phyloP scores from a whole-genome alignment of 2,797 vertebrate species.

The Philypnodon macrostomus region DNA sequence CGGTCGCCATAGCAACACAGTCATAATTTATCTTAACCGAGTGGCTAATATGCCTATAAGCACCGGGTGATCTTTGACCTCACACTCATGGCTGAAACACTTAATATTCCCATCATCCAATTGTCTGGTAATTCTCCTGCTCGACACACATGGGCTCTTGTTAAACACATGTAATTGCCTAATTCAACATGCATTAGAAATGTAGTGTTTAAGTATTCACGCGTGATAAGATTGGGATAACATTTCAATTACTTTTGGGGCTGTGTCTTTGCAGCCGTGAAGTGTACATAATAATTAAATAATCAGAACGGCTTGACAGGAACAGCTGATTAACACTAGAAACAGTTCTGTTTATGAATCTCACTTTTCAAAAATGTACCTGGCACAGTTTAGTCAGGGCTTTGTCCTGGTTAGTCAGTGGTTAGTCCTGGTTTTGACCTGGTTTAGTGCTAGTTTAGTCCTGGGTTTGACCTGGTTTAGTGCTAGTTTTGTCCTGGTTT shows the following conservation, averaged over 20 bases:
- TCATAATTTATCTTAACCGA: slow-evolving; percentile 76
- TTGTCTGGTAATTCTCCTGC: slow-evolving; percentile 59
- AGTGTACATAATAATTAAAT: slow-evolving; percentile 73
- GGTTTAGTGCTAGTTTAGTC: too few species aligned
- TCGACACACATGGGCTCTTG: slow-evolving; percentile 50
- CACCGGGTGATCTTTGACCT: slow-evolving; percentile 68
- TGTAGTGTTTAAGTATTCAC: slow-evolving; percentile 77
- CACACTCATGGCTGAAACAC: slow-evolving; percentile 66
- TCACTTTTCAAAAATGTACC: slow-evolving; percentile 17
- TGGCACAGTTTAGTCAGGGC: slow-evolving; percentile 15
- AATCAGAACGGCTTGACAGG: slow-evolving; percentile 57
- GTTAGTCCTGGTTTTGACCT: too few species aligned
- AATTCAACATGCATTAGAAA: slow-evolving; percentile 78
- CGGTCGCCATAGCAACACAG: slow-evolving; percentile 68
- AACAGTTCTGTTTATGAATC: slow-evolving; percentile 34
- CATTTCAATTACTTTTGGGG: slow-evolving; percentile 73
- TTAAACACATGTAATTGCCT: slow-evolving; percentile 77
- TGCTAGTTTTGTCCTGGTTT: too few species aligned
- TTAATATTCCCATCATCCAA: slow-evolving; percentile 72
- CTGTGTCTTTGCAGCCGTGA: slow-evolving; percentile 61
- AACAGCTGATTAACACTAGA: slow-evolving; percentile 53
- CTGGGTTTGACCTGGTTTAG: too few species aligned
- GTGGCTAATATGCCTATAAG: slow-evolving; percentile 77
- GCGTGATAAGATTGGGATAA: slow-evolving; percentile 73
- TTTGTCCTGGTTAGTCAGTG: too few species aligned